These are phyloP conservation scores for Iselma pallidipennis DNA, from an alignment of 2,888 invertebrate species.

Conservation along the genomic window DNA sequence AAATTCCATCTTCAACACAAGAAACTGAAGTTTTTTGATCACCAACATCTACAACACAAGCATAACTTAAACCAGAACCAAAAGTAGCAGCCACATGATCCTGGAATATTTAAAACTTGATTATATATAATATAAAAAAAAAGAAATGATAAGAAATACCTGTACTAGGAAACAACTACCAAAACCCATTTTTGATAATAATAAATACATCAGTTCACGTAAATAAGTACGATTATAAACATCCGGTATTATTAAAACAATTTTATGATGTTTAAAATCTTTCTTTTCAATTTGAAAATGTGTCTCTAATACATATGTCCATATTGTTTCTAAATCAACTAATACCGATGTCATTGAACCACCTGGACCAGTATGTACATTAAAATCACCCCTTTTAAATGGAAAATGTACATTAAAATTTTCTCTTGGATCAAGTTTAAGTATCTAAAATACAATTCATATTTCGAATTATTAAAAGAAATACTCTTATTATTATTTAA, in stretches of 20 bases:
- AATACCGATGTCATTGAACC: constrained; percentile 85
- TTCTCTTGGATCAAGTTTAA: constrained; percentile 69
- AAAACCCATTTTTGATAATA: constrained; percentile 82
- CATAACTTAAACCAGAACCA: constrained; percentile 81
- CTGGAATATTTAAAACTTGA: constrained; percentile 51
- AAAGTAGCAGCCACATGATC: constrained; percentile 87
- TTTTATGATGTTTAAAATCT: constrained; percentile 78
- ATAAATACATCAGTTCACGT: constrained; percentile 79
- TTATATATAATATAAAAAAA: constrained; percentile 16
- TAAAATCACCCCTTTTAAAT: constrained; percentile 83
- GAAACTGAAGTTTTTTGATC: constrained; percentile 95
- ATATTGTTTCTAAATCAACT: constrained; percentile 85
- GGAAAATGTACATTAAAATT: constrained; percentile 91
- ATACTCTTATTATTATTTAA: not conserved
- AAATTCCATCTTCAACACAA: constrained; percentile 96
- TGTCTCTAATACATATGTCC: constrained; percentile 78
- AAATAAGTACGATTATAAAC: constrained; percentile 85
- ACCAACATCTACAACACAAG: constrained; percentile 94
- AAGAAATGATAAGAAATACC: constrained; percentile 15
- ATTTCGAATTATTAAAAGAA: constrained; percentile 1
- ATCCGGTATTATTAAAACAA: constrained; percentile 87
- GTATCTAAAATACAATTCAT: constrained; percentile 53
- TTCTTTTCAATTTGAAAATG: constrained; percentile 74
- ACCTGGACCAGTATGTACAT: constrained; percentile 80
- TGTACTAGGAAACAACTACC: constrained; percentile 72